Percentiles rank a stretch among this genome's conserved stretches.
Conservation (phyloP, 2,888 invertebrate species). For the Endotricha flammealis region DNA sequence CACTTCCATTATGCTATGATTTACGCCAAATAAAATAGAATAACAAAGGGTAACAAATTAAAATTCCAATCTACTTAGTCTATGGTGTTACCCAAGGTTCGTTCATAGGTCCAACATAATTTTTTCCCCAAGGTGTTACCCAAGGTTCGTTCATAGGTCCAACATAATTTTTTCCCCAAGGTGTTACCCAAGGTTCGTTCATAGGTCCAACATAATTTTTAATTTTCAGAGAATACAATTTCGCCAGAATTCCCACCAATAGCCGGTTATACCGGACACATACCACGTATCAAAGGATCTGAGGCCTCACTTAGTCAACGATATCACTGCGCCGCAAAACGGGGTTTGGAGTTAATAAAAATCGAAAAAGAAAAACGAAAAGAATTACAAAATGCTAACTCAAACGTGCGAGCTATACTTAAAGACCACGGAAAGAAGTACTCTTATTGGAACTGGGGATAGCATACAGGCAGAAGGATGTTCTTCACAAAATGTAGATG, state of each 20-base stretch:
- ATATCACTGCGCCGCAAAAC: conserved; percentile 82
- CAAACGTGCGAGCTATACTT: conserved; percentile 55
- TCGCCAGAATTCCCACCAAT: conserved; percentile 84
- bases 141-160: no score
- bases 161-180: no score
- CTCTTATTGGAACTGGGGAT: conserved; percentile 75
- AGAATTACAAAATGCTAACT: conserved; percentile 55
- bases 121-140: no score
- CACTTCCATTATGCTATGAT: no score
- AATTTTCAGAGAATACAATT: conserved; percentile 77
- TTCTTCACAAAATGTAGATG: conserved; percentile 67
- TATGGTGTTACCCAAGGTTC: no score
- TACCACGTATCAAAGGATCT: conserved; percentile 81
- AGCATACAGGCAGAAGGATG: conserved; percentile 77
- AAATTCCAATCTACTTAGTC: no score
- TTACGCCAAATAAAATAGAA: no score
- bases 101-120: no score
- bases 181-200: conserved; percentile 1
- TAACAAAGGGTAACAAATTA: no score
- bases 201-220: conserved; percentile 6
- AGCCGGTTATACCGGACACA: conserved; percentile 85
- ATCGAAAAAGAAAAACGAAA: conserved; percentile 73
- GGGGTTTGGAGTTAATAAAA: conserved; percentile 79
- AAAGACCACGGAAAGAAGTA: conserved; percentile 62
- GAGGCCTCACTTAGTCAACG: conserved; percentile 83